phyloP scores from a whole-genome alignment of 37 sponge, comb jelly and placozoan species.

The Beroe ovata region DNA sequence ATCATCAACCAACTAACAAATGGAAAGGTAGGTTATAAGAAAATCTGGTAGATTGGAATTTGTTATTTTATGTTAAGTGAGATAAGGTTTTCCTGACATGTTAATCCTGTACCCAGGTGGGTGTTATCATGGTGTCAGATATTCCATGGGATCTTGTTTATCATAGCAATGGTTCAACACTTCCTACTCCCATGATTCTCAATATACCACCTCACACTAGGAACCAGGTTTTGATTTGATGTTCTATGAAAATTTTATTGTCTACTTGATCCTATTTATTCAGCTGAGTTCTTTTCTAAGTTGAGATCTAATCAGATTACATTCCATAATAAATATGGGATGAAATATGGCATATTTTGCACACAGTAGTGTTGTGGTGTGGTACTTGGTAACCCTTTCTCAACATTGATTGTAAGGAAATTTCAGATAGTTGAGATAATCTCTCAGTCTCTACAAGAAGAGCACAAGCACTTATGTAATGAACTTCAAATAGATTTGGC shows the following conservation, averaged over 20 bases:
- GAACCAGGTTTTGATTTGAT: too few relatives aligned
- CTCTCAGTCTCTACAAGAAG: neutral
- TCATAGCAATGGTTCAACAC: constrained; percentile 18
- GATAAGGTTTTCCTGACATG: neutral
- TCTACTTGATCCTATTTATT: too few relatives aligned
- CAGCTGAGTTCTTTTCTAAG: too few relatives aligned
- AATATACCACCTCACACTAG: constrained; percentile 39
- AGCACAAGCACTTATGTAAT: neutral
- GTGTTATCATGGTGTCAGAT: constrained; percentile 11
- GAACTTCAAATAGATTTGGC: neutral
- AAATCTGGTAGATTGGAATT: too few relatives aligned
- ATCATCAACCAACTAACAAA: neutral
- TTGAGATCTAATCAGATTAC: too few relatives aligned
- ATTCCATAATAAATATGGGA: too few relatives aligned
- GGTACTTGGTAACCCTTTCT: too few relatives aligned
- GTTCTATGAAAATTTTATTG: too few relatives aligned
- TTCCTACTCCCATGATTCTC: constrained; percentile 14
- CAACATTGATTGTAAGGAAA: too few relatives aligned
- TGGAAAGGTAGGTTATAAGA: constrained; percentile 26
- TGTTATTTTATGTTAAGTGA: neutral
- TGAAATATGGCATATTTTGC: too few relatives aligned
- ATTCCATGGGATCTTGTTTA: constrained; percentile 22
- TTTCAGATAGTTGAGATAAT: constrained; percentile 34
- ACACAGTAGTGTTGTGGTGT: too few relatives aligned
- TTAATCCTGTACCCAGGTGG: neutral